Evolutionary conservation across 2,888 invertebrate species (phyloP).

Genomic region (Nomada lathburiana): DNA sequence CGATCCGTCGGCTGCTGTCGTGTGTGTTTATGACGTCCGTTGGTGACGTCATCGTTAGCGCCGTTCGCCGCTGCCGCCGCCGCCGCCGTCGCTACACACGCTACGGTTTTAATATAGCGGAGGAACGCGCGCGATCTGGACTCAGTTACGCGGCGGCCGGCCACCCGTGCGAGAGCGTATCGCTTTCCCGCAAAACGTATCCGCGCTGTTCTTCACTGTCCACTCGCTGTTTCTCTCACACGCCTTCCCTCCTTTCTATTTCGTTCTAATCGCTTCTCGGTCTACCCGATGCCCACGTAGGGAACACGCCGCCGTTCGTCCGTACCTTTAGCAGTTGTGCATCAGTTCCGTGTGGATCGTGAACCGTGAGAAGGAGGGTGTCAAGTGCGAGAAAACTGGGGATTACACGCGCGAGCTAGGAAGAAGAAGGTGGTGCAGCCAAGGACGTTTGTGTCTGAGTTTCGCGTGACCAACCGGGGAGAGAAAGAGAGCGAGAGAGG

Average conservation of each 20-base stretch:
- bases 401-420: constrained; percentile 24
- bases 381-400: constrained; percentile 30
- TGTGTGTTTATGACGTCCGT: constrained; percentile 78
- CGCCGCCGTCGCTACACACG: constrained; percentile 80
- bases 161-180: constrained; percentile 79
- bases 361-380: constrained; percentile 25
- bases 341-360: constrained; percentile 29
- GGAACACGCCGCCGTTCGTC: not conserved
- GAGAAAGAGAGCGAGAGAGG: constrained; percentile 39
- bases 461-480: constrained; percentile 55
- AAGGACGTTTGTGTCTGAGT: constrained; percentile 62
- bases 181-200: constrained; percentile 58
- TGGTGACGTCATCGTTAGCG: constrained; percentile 79
- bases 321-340: not conserved
- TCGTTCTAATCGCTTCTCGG: not conserved
- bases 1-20: constrained; percentile 74
- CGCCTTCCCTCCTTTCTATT: constrained; percentile 5
- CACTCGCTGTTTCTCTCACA: constrained; percentile 18
- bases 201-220: constrained; percentile 50
- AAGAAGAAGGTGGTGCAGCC: constrained; percentile 50
- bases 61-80: constrained; percentile 77
- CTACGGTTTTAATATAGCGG: constrained; percentile 84
- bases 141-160: constrained; percentile 83
- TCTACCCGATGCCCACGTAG: not conserved
- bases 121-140: constrained; percentile 81